Evolutionary conservation across 2,888 invertebrate species (phyloP), one percentile per base, ranked within the genome.

Genomic region (Platycheirus albimanus): DNA sequence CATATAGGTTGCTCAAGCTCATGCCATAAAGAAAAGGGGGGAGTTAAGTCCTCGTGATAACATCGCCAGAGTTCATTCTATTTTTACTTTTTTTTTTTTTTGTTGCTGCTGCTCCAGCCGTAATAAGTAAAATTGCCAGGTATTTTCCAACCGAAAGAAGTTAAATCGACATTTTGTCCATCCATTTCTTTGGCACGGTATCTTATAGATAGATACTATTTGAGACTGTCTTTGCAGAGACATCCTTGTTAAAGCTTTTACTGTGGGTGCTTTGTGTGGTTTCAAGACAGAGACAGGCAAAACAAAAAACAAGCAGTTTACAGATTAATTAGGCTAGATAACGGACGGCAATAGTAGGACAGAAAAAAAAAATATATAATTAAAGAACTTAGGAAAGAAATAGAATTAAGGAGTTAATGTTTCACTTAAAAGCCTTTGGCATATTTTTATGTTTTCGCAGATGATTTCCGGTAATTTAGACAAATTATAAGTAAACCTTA

Each of bases 1-100:
- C 80, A 81, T 75, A 64, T 61, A 61, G 61, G 45, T 41, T 43
- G 28, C 36, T 33, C 28, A 63, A 58, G 61, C 43, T 33, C 28
- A 63, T 64, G 61, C 43, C 45, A 61, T 61, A 45, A 17, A 61
- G n/a, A 11, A 41, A 41, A 24, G 17, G 43, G 43, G 47, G 70
- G 63, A 38, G 43, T n/a, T n/a, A n/a, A 45, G 45, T 87, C 87
- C 88, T 88, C 83, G n/a, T 80, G 90, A 90, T 90, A 87, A 87
- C 86, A 90, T 56, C 70, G n/a, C 30, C n/a, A 11, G 17, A 71
- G 45, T 69, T 76, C 43, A 20, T 64, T 64, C 36, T 24, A 33
- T 58, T 64, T 52, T 58, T 66, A 70, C 41, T 41, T 58, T 33
- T 45, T n/a, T 38, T 63, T 19, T 45, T n/a, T n/a, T n/a, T n/a